Evolutionary conservation across 2,888 invertebrate genomes (phyloP), one percentile per base, ranked within the genome.

Genomic region (Schizotus pectinicornis): DNA sequence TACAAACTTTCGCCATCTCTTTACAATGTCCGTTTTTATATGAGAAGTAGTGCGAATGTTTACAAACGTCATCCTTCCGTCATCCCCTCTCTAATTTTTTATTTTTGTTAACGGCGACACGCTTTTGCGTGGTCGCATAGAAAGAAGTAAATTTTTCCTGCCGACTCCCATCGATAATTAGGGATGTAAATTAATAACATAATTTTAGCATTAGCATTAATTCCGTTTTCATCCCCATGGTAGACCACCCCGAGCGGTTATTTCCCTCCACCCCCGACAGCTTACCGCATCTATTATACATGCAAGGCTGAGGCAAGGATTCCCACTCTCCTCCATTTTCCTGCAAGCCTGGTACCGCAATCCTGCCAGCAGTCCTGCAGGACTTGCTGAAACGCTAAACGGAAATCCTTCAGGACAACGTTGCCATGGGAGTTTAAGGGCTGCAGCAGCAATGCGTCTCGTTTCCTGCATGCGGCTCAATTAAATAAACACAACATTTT

Each of bases 131-230:
- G n/a, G n/a, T n/a, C n/a, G n/a, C n/a, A n/a, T n/a, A 12, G 38
- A 6, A 11, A 6, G 32, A 3, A 8, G 8, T 12, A 30, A 7
- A 22, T 35, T 54, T 46, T 39, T 38, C 33, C 30, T 13, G 38
- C 36, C 30, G 37, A 47, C 12, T 31, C 42, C 49, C 41, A 55
- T 63, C 67, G 62, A 67, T 69, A 66, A 69, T 69, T 64, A 64
- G 61, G 51, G 59, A 65, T 65, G 67, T 68, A 73, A 72, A 74
- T 70, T 70, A 70, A 67, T 70, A 70, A 71, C 72, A 72, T 68
- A 72, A 73, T 73, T 73, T 70, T 64, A 69, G 69, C 71, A 74
- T 72, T 71, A 71, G 68, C 69, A 67, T 68, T 70, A 68, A 65
- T 65, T 61, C 64, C 61, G 61, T 58, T 56, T 51, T 54, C 60